Evolutionary conservation across 2,888 invertebrate species (phyloP), one percentile per base, ranked within the genome.

Genomic region (Sycophila texana): DNA sequence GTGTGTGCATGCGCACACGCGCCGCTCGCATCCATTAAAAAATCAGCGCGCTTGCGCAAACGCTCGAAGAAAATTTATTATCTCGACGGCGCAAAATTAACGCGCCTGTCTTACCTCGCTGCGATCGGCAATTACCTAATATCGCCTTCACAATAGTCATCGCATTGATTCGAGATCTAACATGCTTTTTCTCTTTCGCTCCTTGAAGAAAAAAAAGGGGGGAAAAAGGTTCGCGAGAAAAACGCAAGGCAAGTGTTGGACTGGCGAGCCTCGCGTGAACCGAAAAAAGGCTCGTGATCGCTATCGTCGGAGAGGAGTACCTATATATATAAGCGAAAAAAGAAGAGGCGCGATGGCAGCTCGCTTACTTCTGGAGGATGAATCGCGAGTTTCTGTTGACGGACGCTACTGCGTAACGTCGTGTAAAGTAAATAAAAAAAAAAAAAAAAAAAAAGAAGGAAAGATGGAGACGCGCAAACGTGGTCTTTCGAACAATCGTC

Each of bases 401-500:
- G 63, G 65, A 26, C 26, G 53, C 30, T 20, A 18, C 18, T n/a
- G 7, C 12, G 14, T n/a, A 14, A 55, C 53, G 57, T 63, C 18
- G 18, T 58, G 18, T 57, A 71, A 58, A 51, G n/a, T 60, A 73
- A 55, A 73, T 53, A 53, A 47, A 39, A 65, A 55, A 47, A 57
- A 55, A 14, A 65, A 47, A 13, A 16, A 73, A 39, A 77, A n/a
- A 55, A 47, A 57, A 55, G 14, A 65, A 47, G 16, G 20, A 73
- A 39, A 77, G 20, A 53, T 49, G 61, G 61, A n/a, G 67, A 68
- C 20, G 20, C 63, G 20, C 60, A 73, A 63, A 63, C 39, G 63
- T 68, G 51, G 73, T 73, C 71, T 79, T 57, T 74, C 58, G 66
- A 74, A 80, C 80, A 76, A 80, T 80, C 73, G 22, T 26, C 66